A percentile compares a stretch with the other conserved stretches of the same genome.
These are phyloP conservation scores for Danaus chrysippus DNA, from an alignment of 2,888 invertebrate species.

Conservation along the genomic window DNA sequence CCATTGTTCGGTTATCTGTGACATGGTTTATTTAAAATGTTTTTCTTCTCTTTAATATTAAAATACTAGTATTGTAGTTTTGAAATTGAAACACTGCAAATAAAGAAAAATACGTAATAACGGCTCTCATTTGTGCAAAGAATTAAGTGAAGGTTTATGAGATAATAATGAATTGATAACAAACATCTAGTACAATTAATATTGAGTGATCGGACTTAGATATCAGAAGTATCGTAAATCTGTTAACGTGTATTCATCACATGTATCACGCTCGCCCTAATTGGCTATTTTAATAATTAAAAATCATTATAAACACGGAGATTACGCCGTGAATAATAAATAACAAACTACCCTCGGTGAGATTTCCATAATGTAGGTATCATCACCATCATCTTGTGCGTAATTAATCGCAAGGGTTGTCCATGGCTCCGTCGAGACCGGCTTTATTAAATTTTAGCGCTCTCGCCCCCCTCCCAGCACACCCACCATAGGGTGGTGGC, in stretches of 20 bases:
- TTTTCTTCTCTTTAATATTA: no score
- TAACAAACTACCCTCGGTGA: conserved; percentile 45
- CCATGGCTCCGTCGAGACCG: conserved; percentile 50
- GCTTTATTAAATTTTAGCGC: conserved; percentile 80
- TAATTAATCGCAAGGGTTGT: conserved; percentile 73
- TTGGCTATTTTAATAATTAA: conserved; percentile 31
- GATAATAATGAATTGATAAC: no score
- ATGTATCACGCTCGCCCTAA: conserved; percentile 19
- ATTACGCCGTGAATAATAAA: conserved; percentile 51
- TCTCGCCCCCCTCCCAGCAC: conserved; percentile 45
- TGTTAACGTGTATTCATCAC: conserved; percentile 7
- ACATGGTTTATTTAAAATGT: no score
- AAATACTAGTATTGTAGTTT: no score
- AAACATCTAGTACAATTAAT: no score
- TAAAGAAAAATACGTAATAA: no score
- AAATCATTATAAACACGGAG: conserved; percentile 33
- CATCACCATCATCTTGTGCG: conserved; percentile 69
- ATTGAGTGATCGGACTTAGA: no score
- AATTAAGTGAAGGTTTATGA: no score
- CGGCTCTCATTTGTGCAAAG: no score
- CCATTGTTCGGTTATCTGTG: no score
- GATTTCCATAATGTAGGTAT: conserved; percentile 50
- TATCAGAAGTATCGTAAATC: no score
- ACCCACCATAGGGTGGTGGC: conserved; percentile 24
- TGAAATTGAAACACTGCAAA: no score